phyloP scores from a whole-genome alignment of 2,113 vertebrate species.

The Monarcha castaneiventris region DNA sequence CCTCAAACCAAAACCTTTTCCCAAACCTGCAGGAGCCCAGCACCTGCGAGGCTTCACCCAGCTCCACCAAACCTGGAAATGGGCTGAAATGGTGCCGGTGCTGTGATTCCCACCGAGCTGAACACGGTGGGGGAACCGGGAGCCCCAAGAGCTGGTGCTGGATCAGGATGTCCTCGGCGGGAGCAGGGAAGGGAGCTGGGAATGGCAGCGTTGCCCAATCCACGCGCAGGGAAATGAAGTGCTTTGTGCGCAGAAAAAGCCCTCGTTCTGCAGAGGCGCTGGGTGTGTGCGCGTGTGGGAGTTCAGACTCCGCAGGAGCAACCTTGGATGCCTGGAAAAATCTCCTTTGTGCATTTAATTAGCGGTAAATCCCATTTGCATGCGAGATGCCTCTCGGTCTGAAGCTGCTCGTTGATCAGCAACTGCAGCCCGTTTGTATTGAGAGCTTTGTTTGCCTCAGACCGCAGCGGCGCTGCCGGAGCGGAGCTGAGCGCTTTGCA shows the following conservation, averaged over 20 bases:
- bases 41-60: neutral
- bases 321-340: constrained; percentile 41
- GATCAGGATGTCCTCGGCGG: accelerated
- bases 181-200: neutral
- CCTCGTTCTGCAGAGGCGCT: neutral
- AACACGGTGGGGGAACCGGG: accelerated
- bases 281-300: constrained; percentile 46
- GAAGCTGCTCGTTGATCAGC: neutral
- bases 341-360: constrained; percentile 55
- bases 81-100: accelerated
- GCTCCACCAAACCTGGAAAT: accelerated
- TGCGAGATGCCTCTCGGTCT: constrained; percentile 48
- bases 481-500: constrained; percentile 1
- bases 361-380: constrained; percentile 5
- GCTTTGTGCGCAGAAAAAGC: constrained; percentile 8
- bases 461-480: neutral
- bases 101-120: accelerated
- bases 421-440: neutral
- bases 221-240: neutral
- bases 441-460: neutral
- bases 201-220: neutral
- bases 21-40: neutral
- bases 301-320: constrained; percentile 32
- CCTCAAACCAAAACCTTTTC: neutral
- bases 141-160: accelerated